These are phyloP conservation scores for Aptenodytes patagonicus DNA, from an alignment of 2,113 vertebrate species.

Conservation along the genomic window DNA sequence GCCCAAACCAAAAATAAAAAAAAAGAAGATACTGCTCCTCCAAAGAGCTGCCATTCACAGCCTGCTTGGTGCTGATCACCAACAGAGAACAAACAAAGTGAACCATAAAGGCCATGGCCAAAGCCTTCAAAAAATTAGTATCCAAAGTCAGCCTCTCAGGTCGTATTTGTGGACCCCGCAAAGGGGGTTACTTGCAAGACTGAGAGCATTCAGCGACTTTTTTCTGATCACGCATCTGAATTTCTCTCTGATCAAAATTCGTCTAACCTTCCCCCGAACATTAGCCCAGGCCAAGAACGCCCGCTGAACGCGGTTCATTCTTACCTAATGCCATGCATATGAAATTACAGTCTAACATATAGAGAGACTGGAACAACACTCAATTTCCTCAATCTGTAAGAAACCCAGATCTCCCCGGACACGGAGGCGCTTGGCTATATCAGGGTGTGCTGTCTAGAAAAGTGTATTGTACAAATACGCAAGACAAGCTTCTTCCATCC, in stretches of 20 bases:
- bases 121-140: background rate
- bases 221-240: background rate
- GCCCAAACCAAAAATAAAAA: background rate
- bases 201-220: background rate
- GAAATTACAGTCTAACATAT: accelerated
- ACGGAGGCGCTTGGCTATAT: background rate
- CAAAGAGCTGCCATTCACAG: background rate
- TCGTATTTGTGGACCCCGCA: background rate
- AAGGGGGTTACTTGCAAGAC: background rate
- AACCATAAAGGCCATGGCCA: background rate
- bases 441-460: background rate
- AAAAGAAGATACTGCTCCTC: background rate
- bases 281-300: background rate
- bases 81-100: background rate
- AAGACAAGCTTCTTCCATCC: background rate
- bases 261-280: background rate
- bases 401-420: background rate
- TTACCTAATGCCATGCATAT: background rate
- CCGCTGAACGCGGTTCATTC: background rate
- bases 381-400: accelerated
- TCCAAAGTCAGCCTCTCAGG: background rate
- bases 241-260: background rate
- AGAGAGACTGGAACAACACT: background rate
- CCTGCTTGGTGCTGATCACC: background rate
- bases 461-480: accelerated